phyloP scores from a whole-genome alignment of 2,113 vertebrate species.

The Sinocyclocheilus maitianheensis region DNA sequence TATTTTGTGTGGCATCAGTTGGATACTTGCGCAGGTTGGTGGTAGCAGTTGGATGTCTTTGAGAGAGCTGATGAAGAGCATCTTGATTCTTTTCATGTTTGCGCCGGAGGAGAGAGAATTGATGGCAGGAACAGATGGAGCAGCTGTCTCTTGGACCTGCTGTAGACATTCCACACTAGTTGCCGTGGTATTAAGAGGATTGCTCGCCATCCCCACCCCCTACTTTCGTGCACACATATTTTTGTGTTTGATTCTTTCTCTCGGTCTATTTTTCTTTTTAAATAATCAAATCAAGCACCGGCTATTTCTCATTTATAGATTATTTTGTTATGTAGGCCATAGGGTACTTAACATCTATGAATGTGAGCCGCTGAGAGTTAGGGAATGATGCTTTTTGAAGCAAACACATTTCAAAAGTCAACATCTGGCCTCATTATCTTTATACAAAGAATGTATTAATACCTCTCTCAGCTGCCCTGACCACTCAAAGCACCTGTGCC shows the following conservation, averaged over 20 bases:
- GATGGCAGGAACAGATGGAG: constrained; percentile 69
- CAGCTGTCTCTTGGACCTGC: constrained; percentile 70
- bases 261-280: constrained; percentile 19
- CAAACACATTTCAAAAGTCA: constrained; percentile 53
- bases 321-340: constrained; percentile 33
- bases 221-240: constrained; percentile 3
- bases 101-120: constrained; percentile 51
- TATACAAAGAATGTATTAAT: constrained; percentile 66
- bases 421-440: constrained; percentile 52
- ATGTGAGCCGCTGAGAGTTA: neutral
- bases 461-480: constrained; percentile 63
- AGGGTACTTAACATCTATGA: neutral
- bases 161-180: constrained; percentile 68
- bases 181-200: constrained; percentile 58
- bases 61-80: constrained; percentile 45
- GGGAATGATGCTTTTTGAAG: constrained; percentile 24
- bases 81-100: constrained; percentile 66
- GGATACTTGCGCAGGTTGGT: constrained; percentile 16
- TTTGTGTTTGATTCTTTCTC: constrained; percentile 2
- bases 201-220: constrained; percentile 26
- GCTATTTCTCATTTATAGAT: constrained; percentile 25
- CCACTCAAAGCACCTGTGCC: constrained; percentile 69
- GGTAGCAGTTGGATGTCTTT: constrained; percentile 49
- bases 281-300: neutral
- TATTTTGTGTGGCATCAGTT: constrained; percentile 21